Evolutionary conservation across 2,113 vertebrate genomes (phyloP), one percentile per base, ranked within the genome.

Genomic region (Epinephelus fuscoguttatus): DNA sequence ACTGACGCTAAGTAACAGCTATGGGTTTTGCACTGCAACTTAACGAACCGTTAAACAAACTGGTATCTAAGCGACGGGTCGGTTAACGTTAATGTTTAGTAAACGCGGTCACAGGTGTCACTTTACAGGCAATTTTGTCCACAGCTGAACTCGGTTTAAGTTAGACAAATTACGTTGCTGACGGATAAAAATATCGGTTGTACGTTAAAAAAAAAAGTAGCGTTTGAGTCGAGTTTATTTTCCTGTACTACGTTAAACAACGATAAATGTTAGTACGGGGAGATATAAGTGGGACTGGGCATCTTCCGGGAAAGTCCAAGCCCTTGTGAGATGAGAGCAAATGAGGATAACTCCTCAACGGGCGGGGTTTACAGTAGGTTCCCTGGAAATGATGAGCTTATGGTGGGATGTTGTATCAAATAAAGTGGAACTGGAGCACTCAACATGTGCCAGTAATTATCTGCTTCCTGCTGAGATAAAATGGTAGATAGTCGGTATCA

Each of bases 261-360:
- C 72, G 53, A 45, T 47, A 10, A 52, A 33, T 25, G n/a, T 61
- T 27, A 18, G 45, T 49, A 42, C 2, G n/a, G 50, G 30, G 61
- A 76, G 49, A 55, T 76, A 45, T 18, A 66, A 50, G 59, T 67
- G 55, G 55, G 40, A 71, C 70, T 52, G 59, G 52, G 56, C 75
- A 92, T 92, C 83, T 91, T 93, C 89, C 89, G 89, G 91, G 89
- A 88, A 89, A 37, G 90, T 82, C 70, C 83, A 63, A 81, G 63
- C 80, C 64, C 74, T 60, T 73, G 23, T 21, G 80, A 75, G 81
- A 86, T 78, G 76, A 71, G 83, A 83, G 81, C 77, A 82, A 59
- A 6, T 76, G 83, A 86, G 78, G 82, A 86, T 76, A 80, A 77
- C 40, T 86, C 77, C 42, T 79, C 3, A 1, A 15, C 81, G 91